Evolutionary conservation across 35 echinoderm and acorn worm species (phyloP).

Genomic region (Nesometra sesokonis): DNA sequence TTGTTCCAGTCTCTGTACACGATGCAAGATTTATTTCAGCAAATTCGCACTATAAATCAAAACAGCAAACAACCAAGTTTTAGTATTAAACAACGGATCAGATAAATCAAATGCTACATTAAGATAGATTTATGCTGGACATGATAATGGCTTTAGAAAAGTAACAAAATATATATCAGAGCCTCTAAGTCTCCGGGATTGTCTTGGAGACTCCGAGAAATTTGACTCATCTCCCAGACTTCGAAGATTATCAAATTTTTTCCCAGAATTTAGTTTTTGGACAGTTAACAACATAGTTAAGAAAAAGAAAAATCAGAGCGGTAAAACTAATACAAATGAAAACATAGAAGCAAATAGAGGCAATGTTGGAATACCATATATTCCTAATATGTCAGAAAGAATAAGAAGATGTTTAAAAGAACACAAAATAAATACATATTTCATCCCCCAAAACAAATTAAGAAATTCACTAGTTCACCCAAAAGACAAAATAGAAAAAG

Average conservation of each 20-base stretch:
- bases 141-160: no score
- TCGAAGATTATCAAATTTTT: no score
- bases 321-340: not conserved
- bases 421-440: not conserved
- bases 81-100: not conserved
- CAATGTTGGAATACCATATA: not conserved
- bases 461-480: not conserved
- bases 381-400: not conserved
- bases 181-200: no score
- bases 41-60: slow-evolving; percentile 69
- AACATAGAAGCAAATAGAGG: not conserved
- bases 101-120: not conserved
- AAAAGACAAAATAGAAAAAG: not conserved
- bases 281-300: not conserved
- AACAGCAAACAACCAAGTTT: not conserved
- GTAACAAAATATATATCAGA: no score
- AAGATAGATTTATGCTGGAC: no score
- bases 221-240: no score
- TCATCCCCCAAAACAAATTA: not conserved
- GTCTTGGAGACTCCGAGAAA: no score
- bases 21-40: slow-evolving; percentile 81
- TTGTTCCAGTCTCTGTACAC: slow-evolving; percentile 62
- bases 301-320: not conserved
- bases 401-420: not conserved
- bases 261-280: no score